Percentiles rank a stretch among this genome's conserved stretches.
Conservation (phyloP, 92 coral and sea anemone species). For the Muricea muricata region DNA sequence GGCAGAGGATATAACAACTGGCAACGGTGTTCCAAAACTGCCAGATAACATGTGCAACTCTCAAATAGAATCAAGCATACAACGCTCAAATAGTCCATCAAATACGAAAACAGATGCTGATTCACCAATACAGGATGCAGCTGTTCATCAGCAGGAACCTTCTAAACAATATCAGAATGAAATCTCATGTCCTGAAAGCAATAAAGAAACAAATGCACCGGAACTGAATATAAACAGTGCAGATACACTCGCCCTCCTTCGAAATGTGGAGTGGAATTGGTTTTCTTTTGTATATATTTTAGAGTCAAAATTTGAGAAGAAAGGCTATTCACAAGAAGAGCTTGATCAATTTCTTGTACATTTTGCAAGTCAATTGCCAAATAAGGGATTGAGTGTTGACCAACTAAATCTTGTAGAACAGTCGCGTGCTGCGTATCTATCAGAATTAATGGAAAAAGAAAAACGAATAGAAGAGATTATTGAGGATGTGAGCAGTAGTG, state of each 20-base stretch:
- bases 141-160: slow-evolving; percentile 16
- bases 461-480: slow-evolving; percentile 17
- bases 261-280: slow-evolving; percentile 58
- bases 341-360: slow-evolving; percentile 56
- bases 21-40: neutral
- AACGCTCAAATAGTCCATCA: neutral
- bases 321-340: slow-evolving; percentile 38
- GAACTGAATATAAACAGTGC: neutral
- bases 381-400: slow-evolving; percentile 40
- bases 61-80: slow-evolving; percentile 1
- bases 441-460: slow-evolving; percentile 50
- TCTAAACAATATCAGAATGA: slow-evolving; percentile 21
- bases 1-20: neutral
- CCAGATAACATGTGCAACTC: neutral
- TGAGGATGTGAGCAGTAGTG: slow-evolving; percentile 54
- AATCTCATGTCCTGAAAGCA: slow-evolving; percentile 9
- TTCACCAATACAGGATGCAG: slow-evolving; percentile 16
- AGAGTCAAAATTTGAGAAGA: slow-evolving; percentile 28
- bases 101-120: slow-evolving; percentile 22
- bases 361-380: slow-evolving; percentile 58
- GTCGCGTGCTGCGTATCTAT: slow-evolving; percentile 46
- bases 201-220: neutral
- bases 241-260: slow-evolving; percentile 1
- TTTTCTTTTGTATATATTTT: slow-evolving; percentile 53
- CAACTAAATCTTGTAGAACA: slow-evolving; percentile 56